Conservation (phyloP, 2,888 invertebrate species). For the Stenodema calcarata region DNA sequence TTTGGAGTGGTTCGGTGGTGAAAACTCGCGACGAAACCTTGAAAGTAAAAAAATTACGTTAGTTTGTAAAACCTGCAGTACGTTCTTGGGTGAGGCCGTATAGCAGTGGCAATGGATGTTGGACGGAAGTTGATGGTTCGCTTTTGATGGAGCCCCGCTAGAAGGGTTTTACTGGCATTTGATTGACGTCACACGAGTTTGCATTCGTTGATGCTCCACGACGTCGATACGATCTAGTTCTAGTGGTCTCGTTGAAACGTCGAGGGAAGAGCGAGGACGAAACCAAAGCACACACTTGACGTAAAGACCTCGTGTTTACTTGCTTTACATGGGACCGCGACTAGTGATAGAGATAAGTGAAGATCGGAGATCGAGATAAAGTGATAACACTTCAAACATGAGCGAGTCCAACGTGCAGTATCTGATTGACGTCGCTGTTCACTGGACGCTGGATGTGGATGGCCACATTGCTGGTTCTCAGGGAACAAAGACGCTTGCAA, state of each 20-base stretch:
- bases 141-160: no score
- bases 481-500: background rate
- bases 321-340: background rate
- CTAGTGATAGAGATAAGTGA: background rate
- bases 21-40: no score
- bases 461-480: background rate
- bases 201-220: background rate
- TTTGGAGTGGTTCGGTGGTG: no score
- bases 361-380: background rate
- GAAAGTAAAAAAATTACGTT: no score
- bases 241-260: background rate
- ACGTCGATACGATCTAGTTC: background rate
- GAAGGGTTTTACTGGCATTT: no score
- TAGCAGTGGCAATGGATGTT: no score
- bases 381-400: background rate
- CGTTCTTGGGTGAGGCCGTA: no score
- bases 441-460: background rate
- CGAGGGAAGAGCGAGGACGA: background rate
- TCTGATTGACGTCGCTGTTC: background rate
- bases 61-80: no score
- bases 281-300: background rate
- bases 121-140: no score
- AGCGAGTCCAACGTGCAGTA: background rate
- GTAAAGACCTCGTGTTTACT: background rate
- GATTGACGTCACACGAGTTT: background rate